Percentiles rank a stretch among this genome's conserved stretches.
phyloP scores from a whole-genome alignment of 2,888 invertebrate species.

The Eumerus sabulonum region DNA sequence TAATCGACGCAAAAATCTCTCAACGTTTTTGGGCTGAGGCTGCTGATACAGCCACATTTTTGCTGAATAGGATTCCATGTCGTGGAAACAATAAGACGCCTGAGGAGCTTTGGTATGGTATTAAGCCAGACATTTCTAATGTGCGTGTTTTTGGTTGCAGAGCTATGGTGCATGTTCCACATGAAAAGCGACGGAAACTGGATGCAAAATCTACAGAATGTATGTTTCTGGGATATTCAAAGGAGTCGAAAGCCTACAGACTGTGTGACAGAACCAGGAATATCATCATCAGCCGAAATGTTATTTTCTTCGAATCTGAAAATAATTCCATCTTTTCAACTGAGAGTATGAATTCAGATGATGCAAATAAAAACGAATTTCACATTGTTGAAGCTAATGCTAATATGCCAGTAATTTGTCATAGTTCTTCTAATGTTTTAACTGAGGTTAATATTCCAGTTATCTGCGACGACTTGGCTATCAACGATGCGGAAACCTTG shows the following conservation, averaged over 20 bases:
- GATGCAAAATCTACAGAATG: constrained; percentile 57
- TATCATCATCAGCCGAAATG: constrained; percentile 54
- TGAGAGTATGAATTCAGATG: not conserved
- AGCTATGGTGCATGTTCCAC: constrained; percentile 58
- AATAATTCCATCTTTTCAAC: not conserved
- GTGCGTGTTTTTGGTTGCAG: constrained; percentile 65
- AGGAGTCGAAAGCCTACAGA: constrained; percentile 50
- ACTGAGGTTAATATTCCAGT: not conserved
- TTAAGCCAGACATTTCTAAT: constrained; percentile 51
- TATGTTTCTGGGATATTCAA: constrained; percentile 61
- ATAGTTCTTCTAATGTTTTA: not conserved
- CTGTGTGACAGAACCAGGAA: constrained; percentile 43
- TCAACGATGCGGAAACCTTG: not conserved
- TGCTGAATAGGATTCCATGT: constrained; percentile 62
- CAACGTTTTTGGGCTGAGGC: constrained; percentile 61
- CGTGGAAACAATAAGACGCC: constrained; percentile 46
- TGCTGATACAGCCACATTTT: too few relatives aligned
- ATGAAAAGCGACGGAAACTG: constrained; percentile 47
- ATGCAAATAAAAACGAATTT: not conserved
- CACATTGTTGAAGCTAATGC: constrained; percentile 14
- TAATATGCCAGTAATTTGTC: constrained; percentile 4
- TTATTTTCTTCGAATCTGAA: constrained; percentile 52
- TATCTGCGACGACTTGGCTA: constrained; percentile 8
- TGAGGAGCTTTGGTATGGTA: constrained; percentile 61
- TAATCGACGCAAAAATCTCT: constrained; percentile 55